Percentiles rank a stretch among this genome's conserved stretches.
Conservation (phyloP, 2,797 vertebrate genomes). For the Ptychadena robeensis region DNA sequence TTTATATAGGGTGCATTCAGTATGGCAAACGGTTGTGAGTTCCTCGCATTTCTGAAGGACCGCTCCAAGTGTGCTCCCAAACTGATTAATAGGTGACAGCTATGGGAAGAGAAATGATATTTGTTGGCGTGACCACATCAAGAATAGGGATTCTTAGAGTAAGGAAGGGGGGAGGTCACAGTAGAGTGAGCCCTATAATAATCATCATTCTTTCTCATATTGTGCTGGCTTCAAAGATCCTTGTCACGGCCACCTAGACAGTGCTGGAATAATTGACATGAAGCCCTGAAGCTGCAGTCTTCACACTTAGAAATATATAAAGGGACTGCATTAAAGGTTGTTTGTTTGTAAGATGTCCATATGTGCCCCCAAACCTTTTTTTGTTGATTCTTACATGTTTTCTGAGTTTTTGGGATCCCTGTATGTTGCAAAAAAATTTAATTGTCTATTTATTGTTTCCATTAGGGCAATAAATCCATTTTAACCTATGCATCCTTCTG, state of each 20-base stretch:
- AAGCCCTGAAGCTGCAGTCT: not conserved
- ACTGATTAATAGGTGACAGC: constrained; percentile 59
- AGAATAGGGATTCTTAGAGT: constrained; percentile 31
- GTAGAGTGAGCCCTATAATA: constrained; percentile 54
- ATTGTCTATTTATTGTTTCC: too few species aligned
- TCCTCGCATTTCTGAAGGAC: constrained; percentile 13
- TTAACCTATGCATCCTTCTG: too few species aligned
- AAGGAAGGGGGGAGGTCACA: constrained; percentile 54
- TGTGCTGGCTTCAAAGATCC: constrained; percentile 40
- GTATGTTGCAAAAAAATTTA: too few species aligned
- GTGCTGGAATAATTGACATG: constrained; percentile 30
- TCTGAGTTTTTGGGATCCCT: too few species aligned
- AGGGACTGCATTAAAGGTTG: not conserved
- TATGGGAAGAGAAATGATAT: constrained; percentile 42
- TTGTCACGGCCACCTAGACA: constrained; percentile 45
- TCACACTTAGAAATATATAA: not conserved
- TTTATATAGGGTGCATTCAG: constrained; percentile 58
- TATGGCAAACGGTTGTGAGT: constrained; percentile 18
- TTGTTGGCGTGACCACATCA: constrained; percentile 48
- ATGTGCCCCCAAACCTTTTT: too few species aligned
- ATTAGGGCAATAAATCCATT: too few species aligned
- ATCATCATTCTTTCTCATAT: constrained; percentile 54
- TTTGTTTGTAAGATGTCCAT: too few species aligned
- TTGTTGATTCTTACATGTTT: too few species aligned
- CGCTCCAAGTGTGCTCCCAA: constrained; percentile 9